Conservation (phyloP, 2,797 vertebrate genomes). For the Dallia pectoralis region DNA sequence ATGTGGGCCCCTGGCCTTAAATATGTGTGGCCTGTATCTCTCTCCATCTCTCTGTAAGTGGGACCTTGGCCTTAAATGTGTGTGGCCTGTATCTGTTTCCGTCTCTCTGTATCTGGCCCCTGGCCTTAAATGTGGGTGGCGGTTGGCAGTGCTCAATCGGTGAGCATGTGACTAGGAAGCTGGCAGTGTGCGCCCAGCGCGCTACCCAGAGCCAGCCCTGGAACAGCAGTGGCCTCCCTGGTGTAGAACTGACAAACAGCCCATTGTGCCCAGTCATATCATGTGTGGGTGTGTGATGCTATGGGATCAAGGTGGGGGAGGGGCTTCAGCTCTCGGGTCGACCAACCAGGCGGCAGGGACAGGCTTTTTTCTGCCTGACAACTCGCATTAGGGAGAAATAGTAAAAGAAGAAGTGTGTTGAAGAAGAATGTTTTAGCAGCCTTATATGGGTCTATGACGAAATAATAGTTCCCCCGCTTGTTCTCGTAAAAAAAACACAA, state of each 20-base stretch:
- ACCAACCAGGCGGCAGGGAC: not conserved
- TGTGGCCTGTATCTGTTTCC: too few relatives aligned
- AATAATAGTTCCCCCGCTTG: not conserved
- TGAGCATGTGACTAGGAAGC: not conserved
- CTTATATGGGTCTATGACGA: not conserved
- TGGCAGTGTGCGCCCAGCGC: too few relatives aligned
- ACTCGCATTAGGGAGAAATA: too few relatives aligned
- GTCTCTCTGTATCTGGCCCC: not conserved
- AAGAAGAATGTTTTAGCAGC: too few relatives aligned
- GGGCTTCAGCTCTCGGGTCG: not conserved
- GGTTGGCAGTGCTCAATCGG: not conserved
- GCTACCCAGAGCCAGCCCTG: slow-evolving; percentile 24
- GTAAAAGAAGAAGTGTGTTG: too few relatives aligned
- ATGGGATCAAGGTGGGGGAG: slow-evolving; percentile 21
- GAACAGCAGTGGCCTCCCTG: slow-evolving; percentile 32
- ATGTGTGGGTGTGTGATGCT: slow-evolving; percentile 32
- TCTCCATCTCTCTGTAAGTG: not conserved
- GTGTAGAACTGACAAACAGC: slow-evolving; percentile 36
- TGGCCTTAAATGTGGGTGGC: not conserved
- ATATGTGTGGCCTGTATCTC: not conserved
- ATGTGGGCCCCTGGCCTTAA: not conserved
- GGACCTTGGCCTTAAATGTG: too few relatives aligned
- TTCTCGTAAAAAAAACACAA: not conserved
- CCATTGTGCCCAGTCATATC: slow-evolving; percentile 36
- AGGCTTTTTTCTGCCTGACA: not conserved